Percentiles rank a stretch among this genome's conserved stretches.
Evolutionary conservation across 2,113 vertebrate genomes (phyloP).

Genomic region (Phalacrocorax carbo): DNA sequence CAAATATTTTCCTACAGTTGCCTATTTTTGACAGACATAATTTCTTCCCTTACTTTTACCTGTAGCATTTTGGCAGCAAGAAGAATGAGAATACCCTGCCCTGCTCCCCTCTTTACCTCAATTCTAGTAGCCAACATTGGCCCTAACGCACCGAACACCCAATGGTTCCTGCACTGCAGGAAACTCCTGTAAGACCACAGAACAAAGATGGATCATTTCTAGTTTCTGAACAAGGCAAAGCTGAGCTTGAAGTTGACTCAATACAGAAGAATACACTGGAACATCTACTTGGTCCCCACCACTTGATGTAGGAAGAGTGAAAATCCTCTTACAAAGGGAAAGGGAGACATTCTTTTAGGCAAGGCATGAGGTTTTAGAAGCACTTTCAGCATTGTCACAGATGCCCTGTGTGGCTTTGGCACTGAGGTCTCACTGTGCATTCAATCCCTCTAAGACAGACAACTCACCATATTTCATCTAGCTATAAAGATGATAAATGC

Average conservation of each 20-base stretch:
- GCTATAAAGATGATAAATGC: not conserved
- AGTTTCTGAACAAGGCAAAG: not conserved
- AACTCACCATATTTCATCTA: not conserved
- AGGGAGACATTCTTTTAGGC: not conserved
- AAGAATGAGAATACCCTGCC: not conserved
- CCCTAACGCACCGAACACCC: not conserved
- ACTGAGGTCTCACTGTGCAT: not conserved
- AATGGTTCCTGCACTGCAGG: not conserved
- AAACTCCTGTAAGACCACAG: not conserved
- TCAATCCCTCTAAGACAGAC: not conserved
- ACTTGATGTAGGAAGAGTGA: not conserved
- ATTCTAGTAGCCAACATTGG: rapidly evolving
- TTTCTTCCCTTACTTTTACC: not conserved
- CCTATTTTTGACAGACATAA: not conserved
- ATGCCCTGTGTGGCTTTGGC: not conserved
- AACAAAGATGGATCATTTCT: not conserved
- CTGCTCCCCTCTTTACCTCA: not conserved
- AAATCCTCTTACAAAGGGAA: not conserved
- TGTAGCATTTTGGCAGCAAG: not conserved
- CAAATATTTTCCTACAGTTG: not conserved
- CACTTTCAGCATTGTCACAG: not conserved
- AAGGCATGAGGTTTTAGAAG: not conserved
- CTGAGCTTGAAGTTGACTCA: not conserved
- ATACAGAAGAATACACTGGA: not conserved
- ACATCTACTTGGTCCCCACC: not conserved